Conservation (phyloP, 2,888 invertebrate genomes). For the Rotaria socialis region DNA sequence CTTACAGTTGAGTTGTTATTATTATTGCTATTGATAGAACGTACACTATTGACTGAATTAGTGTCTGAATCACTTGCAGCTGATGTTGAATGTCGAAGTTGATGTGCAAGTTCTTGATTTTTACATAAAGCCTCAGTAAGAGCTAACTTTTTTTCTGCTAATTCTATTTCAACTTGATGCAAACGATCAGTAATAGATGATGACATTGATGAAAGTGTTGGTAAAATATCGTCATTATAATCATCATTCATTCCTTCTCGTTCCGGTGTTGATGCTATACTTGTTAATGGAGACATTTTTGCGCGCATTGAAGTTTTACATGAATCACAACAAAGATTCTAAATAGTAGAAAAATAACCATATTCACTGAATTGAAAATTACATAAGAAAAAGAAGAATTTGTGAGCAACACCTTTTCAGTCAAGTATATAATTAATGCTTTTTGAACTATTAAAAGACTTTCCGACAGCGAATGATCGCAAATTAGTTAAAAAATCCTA, state of each 20-base stretch:
- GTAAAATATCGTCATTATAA: not conserved
- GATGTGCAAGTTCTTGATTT: constrained; percentile 84
- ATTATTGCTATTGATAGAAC: not conserved
- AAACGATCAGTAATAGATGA: not conserved
- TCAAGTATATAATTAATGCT: too few relatives aligned
- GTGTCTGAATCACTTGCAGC: not conserved
- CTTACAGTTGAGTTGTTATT: not conserved
- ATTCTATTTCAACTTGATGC: constrained; percentile 73
- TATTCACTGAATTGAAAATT: too few relatives aligned
- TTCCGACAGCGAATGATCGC: too few relatives aligned
- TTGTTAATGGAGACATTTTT: not conserved
- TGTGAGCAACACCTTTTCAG: too few relatives aligned
- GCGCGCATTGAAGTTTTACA: not conserved
- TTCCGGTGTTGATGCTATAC: not conserved
- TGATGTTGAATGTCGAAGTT: constrained; percentile 62
- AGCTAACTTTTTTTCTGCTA: constrained; percentile 91
- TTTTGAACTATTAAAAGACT: too few relatives aligned
- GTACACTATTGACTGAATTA: not conserved
- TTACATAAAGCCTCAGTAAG: constrained; percentile 93
- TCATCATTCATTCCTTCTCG: not conserved
- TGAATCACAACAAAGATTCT: not conserved
- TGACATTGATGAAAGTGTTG: not conserved
- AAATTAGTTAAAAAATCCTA: too few relatives aligned
- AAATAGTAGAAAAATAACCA: not conserved
- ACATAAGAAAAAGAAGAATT: too few relatives aligned